A percentile compares a stretch with the other conserved stretches of the same genome.
phyloP scores from a whole-genome alignment of 23 tunicate genomes.

The Phallusia fumigata region DNA sequence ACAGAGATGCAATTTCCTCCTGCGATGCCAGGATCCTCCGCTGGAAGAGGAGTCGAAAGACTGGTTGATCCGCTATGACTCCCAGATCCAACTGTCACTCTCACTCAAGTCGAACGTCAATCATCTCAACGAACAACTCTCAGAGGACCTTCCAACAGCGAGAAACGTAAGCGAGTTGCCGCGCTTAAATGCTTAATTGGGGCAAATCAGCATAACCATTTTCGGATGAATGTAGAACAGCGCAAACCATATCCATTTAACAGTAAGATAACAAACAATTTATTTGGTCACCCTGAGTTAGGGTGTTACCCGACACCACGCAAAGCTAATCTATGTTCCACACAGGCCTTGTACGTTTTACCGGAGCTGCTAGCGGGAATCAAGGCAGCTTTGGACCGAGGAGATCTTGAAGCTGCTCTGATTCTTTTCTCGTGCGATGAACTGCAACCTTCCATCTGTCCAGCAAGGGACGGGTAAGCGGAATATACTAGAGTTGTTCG shows the following conservation, averaged over 20 bases:
- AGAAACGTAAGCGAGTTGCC: too few species aligned
- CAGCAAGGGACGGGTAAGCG: conserved; percentile 23
- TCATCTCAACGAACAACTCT: neutral
- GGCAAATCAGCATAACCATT: too few species aligned
- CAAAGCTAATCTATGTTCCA: too few species aligned
- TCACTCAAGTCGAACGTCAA: neutral
- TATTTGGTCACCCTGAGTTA: too few species aligned
- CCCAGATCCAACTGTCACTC: conserved; percentile 7
- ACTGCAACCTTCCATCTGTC: conserved; percentile 32
- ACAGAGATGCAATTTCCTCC: neutral
- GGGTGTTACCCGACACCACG: too few species aligned
- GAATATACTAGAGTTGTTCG: too few species aligned
- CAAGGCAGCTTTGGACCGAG: conserved; percentile 19
- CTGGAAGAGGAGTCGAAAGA: conserved; percentile 5
- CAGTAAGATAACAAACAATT: too few species aligned
- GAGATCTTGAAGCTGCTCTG: conserved; percentile 40
- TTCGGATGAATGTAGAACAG: too few species aligned
- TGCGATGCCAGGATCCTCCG: conserved; percentile 38
- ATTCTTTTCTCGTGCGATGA: conserved; percentile 32
- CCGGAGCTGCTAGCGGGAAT: conserved; percentile 14
- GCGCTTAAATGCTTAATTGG: too few species aligned
- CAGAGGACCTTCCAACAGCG: too few species aligned
- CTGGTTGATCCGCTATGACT: conserved; percentile 4
- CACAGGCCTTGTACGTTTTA: conserved; percentile 19
- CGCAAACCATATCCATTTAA: too few species aligned